Percentiles rank a stretch among this genome's conserved stretches.
These are phyloP conservation scores for Saimiri boliviensis DNA, from an alignment of 2,113 vertebrate species.

Conservation along the genomic window DNA sequence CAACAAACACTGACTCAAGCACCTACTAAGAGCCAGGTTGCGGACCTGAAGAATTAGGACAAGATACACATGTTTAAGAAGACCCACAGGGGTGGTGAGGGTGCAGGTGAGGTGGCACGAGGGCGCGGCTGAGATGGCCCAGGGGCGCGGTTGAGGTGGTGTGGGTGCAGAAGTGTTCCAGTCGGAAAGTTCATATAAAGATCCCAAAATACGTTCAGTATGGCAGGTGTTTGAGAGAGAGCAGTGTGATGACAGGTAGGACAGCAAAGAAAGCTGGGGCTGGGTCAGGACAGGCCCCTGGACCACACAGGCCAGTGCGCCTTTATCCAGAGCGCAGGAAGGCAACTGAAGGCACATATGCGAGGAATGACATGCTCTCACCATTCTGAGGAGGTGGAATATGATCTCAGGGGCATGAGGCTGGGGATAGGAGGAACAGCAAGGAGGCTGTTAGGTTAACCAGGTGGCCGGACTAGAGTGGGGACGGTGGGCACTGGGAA, in stretches of 20 bases:
- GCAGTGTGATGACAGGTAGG: neutral
- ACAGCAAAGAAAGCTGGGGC: neutral
- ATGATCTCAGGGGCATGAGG: no score
- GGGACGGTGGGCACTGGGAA: neutral
- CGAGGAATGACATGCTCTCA: neutral
- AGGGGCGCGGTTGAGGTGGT: neutral
- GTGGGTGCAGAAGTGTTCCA: neutral
- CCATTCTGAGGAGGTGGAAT: neutral
- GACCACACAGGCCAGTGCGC: accelerated
- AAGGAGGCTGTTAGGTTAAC: neutral
- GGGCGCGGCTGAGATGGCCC: neutral
- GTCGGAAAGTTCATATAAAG: neutral
- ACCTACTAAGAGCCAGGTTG: neutral
- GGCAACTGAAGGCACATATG: neutral
- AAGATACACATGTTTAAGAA: neutral
- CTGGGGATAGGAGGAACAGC: neutral
- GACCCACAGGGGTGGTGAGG: no score
- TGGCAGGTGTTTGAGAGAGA: neutral
- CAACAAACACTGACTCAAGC: neutral
- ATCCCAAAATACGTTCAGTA: neutral
- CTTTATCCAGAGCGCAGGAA: neutral
- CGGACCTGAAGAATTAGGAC: neutral
- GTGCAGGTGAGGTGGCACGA: neutral
- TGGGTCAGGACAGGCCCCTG: accelerated
- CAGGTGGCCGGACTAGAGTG: neutral